Base-by-base conservation (phyloP, 1,140 invertebrate genomes). In the Leptinotarsa defecta region DNA sequence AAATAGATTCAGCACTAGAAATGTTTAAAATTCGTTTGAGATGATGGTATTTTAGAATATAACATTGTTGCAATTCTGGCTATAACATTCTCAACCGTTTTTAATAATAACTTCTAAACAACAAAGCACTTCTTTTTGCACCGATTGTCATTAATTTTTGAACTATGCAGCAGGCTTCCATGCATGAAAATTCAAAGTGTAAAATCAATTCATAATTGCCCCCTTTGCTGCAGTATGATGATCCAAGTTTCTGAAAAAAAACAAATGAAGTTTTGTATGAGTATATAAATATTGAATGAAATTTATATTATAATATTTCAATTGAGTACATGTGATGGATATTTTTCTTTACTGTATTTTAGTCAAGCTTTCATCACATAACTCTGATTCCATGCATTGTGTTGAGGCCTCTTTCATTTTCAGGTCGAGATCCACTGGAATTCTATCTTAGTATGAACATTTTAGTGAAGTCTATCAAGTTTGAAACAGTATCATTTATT, bases 111-210 rank as follows among this genome's bases (percentile, higher is more conserved):
- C 43, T 68, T 68, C 24, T 68, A 68, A 68, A 68, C n/a, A 68
- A 68, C 67, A 68, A 68, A 68, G 67, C 67, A 68, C 67, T 34
- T 48, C 52, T 43, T n/a, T 34, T 43, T 68, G 67, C 67, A 68
- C 67, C 67, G 43, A 68, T 68, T 68, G 67, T 68, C 34, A 43
- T 68, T 27, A 19, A 68, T 43, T 20, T 68, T 68, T 19, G 24
- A 48, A 68, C n/a, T 57, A 68, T 19, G 43, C 43, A 43, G 24
- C 19, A 68, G n/a, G 43, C 43, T 68, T 68, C 43, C n/a, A 43
- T 68, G 67, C 67, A 43, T 48, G 49, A 43, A 68, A 19, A 48
- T 34, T 15, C 11, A 48, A 68, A 43, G 43, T 68, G 43, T 19
- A 68, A 43, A 19, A 13, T 24, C n/a, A 27, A 43, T 27, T 43